Evolutionary conservation across 1,140 invertebrate genomes (phyloP).

Genomic region (Pristionchus pacificus): DNA sequence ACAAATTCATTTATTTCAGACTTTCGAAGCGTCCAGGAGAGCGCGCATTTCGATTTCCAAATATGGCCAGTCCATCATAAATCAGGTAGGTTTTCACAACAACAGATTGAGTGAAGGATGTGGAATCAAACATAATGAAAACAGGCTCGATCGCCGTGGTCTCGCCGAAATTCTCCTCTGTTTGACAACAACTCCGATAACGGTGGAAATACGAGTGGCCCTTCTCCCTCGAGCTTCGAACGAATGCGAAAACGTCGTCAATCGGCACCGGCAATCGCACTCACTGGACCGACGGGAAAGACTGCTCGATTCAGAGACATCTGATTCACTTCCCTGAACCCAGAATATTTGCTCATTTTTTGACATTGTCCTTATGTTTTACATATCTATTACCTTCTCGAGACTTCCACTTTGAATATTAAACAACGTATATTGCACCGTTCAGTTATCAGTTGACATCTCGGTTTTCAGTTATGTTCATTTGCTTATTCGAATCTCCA

Average conservation of each 20-base stretch:
- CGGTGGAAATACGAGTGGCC: not conserved
- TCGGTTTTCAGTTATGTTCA: not conserved
- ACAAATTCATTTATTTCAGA: not conserved
- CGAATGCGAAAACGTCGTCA: conserved; percentile 29
- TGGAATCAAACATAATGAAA: not conserved
- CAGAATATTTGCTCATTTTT: not conserved
- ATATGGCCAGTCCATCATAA: conserved; percentile 49
- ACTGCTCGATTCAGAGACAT: not conserved
- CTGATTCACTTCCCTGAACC: not conserved
- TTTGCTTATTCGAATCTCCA: not conserved
- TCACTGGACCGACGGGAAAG: conserved; percentile 22
- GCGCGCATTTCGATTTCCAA: conserved; percentile 49
- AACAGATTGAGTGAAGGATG: not conserved
- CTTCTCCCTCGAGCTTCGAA: conserved; percentile 19
- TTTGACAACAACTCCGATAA: conserved; percentile 29
- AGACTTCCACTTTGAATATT: not conserved
- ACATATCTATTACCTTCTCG: not conserved
- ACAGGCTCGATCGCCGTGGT: conserved; percentile 33
- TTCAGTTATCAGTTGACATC: not conserved
- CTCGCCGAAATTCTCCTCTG: conserved; percentile 47
- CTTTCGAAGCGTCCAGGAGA: conserved; percentile 34
- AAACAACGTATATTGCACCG: not conserved
- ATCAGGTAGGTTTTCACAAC: conserved; percentile 36
- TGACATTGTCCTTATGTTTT: not conserved
- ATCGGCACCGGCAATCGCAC: conserved; percentile 30